Conservation (phyloP, 1,140 invertebrate genomes). For the Fragariocoptes setiger region DNA sequence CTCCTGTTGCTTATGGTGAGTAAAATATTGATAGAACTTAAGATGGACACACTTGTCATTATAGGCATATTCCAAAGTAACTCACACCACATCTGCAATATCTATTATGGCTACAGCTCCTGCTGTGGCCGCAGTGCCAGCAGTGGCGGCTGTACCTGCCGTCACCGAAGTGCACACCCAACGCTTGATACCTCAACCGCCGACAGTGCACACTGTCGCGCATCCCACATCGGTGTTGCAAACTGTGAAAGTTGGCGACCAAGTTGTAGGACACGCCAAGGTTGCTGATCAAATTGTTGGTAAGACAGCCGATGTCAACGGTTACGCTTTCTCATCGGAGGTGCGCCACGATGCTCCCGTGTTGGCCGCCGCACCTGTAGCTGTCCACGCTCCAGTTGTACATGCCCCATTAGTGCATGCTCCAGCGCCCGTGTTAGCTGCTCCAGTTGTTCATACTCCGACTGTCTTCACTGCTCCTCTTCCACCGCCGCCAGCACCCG, state of each 20-base stretch:
- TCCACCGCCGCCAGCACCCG: not conserved
- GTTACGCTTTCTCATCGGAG: constrained; percentile 1
- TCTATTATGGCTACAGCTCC: too few relatives aligned
- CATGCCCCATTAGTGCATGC: too few relatives aligned
- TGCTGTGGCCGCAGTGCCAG: not conserved
- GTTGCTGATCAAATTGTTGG: constrained; percentile 1
- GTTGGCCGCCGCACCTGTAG: not conserved
- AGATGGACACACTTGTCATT: too few relatives aligned
- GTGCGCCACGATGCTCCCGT: constrained; percentile 1
- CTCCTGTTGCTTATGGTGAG: too few relatives aligned
- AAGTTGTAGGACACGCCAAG: not conserved
- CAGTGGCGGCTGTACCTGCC: not conserved
- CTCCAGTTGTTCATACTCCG: not conserved
- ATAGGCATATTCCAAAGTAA: too few relatives aligned
- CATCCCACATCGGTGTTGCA: not conserved
- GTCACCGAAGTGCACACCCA: not conserved
- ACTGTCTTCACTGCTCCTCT: too few relatives aligned
- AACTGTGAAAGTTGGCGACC: not conserved
- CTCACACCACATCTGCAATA: too few relatives aligned
- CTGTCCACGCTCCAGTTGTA: not conserved
- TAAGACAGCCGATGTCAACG: not conserved
- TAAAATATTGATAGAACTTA: too few relatives aligned
- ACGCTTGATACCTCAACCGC: not conserved
- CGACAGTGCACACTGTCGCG: not conserved
- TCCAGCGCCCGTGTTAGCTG: not conserved